Base-by-base conservation (phyloP, 1,140 invertebrate genomes). In the Drosophila pseudoananassae region DNA sequence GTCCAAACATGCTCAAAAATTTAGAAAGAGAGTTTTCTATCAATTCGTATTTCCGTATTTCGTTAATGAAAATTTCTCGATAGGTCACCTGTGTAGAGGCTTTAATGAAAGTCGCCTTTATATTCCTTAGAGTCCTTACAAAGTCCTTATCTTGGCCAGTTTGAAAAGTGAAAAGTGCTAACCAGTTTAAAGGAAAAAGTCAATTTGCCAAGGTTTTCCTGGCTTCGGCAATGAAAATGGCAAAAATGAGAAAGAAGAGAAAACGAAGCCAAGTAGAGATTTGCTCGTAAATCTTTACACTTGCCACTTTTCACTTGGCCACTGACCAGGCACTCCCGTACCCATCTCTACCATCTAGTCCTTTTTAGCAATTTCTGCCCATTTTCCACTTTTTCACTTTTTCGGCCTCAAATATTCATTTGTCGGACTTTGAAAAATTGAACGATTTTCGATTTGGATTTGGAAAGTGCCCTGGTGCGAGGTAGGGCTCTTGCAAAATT, bases 191-290 rank as follows among this genome's bases (percentile, higher is more conserved):
- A 63, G 49, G 71, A 65, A 66, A 79, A 84, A 83, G 80, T 83
- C 80, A 84, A 83, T 83, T 83, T 83, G 76, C 76, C 80, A 83
- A 76, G 76, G 57, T 4, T 10, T 63, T 84, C 60, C 58, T 71
- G 59, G 53, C 59, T 66, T 55, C 60, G 64, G 59, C 43, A 25
- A 2, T 58, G 36, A 55, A 46, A 27, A 23, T 14, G 27, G 25
- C 12, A n/a, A 12, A 4, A 15, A 20, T 20, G 20, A 20, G 20
- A 20, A 20, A 20, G 20, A 20, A 20, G 20, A 20, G 20, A 20
- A 9, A 12, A 14, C 7, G 25, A 29, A 23, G n/a, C 6, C 8
- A 4, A 27, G 45, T 15, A 15, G 17, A 8, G 56, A 50, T 46
- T 17, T 23, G 51, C 36, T 74, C 70, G 71, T 74, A 74, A 74